These are phyloP conservation scores for Melanerpes formicivorus DNA, from an alignment of 2,113 vertebrate genomes.

Conservation along the genomic window DNA sequence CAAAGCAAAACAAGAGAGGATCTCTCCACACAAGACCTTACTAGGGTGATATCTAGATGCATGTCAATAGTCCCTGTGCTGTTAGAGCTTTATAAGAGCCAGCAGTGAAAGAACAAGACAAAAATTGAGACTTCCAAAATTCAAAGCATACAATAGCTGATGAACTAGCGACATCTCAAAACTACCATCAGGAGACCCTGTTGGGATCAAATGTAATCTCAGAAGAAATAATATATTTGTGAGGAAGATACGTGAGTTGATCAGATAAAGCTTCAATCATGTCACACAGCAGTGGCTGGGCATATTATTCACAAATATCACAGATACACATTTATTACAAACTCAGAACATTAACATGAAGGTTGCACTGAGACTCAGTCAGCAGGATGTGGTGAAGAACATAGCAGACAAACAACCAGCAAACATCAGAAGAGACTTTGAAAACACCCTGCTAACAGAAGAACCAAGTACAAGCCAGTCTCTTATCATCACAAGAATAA, in stretches of 20 bases:
- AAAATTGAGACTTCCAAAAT: neutral
- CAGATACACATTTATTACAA: constrained; percentile 1
- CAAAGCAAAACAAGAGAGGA: neutral
- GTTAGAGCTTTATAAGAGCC: neutral
- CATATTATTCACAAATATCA: constrained; percentile 33
- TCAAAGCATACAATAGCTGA: neutral
- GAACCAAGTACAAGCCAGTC: constrained; percentile 43
- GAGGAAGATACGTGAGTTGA: constrained; percentile 20
- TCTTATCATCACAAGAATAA: constrained; percentile 66
- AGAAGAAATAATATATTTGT: constrained; percentile 27
- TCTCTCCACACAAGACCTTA: neutral
- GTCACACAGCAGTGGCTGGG: constrained; percentile 21
- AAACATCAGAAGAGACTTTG: constrained; percentile 58
- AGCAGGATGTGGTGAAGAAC: constrained; percentile 31
- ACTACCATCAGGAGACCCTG: neutral
- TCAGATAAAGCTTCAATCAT: constrained; percentile 53
- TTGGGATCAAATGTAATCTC: constrained; percentile 35
- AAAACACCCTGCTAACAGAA: constrained; percentile 60
- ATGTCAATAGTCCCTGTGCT: neutral
- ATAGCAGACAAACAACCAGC: constrained; percentile 17
- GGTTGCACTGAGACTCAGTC: constrained; percentile 1
- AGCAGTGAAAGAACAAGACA: neutral
- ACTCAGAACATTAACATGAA: constrained; percentile 42
- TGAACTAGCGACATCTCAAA: neutral
- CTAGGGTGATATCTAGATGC: neutral